phyloP scores from a whole-genome alignment of 2,113 vertebrate species.

The Anguilla rostrata region DNA sequence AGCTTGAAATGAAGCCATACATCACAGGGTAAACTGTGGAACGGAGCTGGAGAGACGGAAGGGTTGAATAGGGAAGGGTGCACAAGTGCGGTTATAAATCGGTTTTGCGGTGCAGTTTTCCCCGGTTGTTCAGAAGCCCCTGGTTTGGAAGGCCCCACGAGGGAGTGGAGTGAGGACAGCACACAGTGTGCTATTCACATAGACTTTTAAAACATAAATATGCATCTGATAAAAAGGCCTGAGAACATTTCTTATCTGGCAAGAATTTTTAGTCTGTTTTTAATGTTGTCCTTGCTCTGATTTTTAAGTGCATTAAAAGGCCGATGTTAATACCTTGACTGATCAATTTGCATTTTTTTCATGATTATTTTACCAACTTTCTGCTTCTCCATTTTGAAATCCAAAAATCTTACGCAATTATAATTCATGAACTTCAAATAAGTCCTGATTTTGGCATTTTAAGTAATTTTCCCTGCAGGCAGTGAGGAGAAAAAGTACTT shows the following conservation, averaged over 20 bases:
- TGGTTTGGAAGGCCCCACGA: background rate
- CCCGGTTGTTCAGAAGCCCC: background rate
- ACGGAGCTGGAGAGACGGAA: conserved; percentile 32
- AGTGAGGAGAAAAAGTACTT: background rate
- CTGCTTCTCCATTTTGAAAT: background rate
- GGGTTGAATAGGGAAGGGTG: conserved; percentile 42
- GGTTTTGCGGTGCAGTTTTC: background rate
- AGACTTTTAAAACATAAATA: background rate
- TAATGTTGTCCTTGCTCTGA: background rate
- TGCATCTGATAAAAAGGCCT: background rate
- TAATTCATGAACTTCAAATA: background rate
- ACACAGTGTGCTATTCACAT: background rate
- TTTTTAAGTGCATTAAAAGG: background rate
- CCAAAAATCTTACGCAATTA: background rate
- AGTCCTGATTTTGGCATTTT: background rate
- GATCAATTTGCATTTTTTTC: background rate
- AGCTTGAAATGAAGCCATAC: conserved; percentile 72
- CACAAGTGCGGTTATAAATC: conserved; percentile 46
- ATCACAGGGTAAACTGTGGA: conserved; percentile 61
- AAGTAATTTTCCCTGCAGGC: background rate
- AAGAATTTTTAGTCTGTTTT: background rate
- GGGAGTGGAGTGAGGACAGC: background rate
- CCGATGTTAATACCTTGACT: background rate
- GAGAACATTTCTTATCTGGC: background rate
- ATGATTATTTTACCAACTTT: background rate